Percentiles rank a stretch among this genome's conserved stretches.
phyloP scores from a whole-genome alignment of 1,140 invertebrate species.

The Tachypleus tridentatus region DNA sequence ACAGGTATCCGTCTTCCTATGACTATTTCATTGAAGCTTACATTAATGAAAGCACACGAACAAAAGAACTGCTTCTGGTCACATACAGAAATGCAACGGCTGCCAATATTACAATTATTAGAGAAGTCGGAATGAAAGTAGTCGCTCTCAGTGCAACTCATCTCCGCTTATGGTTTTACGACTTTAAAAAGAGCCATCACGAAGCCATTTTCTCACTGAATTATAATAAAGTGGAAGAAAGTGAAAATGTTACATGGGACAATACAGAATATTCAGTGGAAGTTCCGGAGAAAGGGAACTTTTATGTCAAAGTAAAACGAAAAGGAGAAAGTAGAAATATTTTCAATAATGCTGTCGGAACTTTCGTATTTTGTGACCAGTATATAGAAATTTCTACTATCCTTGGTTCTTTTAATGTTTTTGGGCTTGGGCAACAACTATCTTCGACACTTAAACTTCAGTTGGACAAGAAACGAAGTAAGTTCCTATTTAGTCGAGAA shows the following conservation, averaged over 20 bases:
- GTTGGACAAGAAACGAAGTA: neutral
- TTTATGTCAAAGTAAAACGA: too few species aligned
- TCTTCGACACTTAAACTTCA: neutral
- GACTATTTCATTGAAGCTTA: neutral
- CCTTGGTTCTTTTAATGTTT: constrained; percentile 3
- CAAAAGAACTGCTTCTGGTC: too few species aligned
- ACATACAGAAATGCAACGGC: neutral
- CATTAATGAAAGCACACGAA: neutral
- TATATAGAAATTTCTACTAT: constrained; percentile 3
- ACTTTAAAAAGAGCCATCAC: neutral
- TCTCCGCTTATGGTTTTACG: neutral
- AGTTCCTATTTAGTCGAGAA: constrained; percentile 1
- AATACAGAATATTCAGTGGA: neutral
- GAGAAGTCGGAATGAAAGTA: neutral
- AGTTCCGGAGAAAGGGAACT: too few species aligned
- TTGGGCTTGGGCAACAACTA: neutral
- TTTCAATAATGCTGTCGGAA: neutral
- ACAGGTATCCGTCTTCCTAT: neutral
- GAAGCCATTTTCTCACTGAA: neutral
- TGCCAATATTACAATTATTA: neutral
- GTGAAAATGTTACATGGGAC: neutral
- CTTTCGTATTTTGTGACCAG: neutral
- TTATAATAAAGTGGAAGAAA: neutral
- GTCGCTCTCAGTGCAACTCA: neutral
- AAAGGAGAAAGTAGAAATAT: neutral